Evolutionary conservation across 2,888 invertebrate species (phyloP), one percentile per base, ranked within the genome.

Genomic region (Cyclophora albipunctata): DNA sequence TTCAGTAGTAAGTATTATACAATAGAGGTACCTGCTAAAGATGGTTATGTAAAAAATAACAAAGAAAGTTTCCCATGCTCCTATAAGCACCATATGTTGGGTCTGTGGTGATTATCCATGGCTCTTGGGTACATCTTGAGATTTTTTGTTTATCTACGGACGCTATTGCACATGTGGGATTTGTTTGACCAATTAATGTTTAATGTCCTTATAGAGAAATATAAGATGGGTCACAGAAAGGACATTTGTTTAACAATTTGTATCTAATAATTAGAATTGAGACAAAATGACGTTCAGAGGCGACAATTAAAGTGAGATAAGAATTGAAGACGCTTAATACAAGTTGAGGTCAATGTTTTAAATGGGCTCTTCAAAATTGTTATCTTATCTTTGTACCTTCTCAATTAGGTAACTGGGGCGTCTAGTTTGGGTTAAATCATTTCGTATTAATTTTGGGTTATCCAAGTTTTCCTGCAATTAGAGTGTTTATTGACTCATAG

Each of bases 21-120:
- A 20, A 20, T 20, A 20, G 20, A 20, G 20, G 20, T 20, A 20
- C 20, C 20, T 20, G 20, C 20, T 20, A 20, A 20, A 20, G 20
- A 20, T 20, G 1, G 20, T 20, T 20, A 69, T 74, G 74, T 72
- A 74, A 78, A 78, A 66, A 72, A 70, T 52, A 69, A 67, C 64
- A 70, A 63, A 69, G 62, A 62, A 46, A 56, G 59, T 60, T 75
- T 80, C 73, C 65, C 73, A 70, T 62, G 59, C 5, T 37, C 37
- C 37, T 37, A 5, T 5, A 5, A 37, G 53, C 61, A 58, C 78
- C 82, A 82, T 71, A 75, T 82, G 81, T 70, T 58, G 69, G 37
- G 5, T 37, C 37, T 5, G 5, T 55, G 60, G 51, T 75, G 67
- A 62, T 63, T 68, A 66, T 69, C 74, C 75, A 80, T 75, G 74